Evolutionary conservation across 2,797 vertebrate species (phyloP).

Genomic region (Pterois miles): DNA sequence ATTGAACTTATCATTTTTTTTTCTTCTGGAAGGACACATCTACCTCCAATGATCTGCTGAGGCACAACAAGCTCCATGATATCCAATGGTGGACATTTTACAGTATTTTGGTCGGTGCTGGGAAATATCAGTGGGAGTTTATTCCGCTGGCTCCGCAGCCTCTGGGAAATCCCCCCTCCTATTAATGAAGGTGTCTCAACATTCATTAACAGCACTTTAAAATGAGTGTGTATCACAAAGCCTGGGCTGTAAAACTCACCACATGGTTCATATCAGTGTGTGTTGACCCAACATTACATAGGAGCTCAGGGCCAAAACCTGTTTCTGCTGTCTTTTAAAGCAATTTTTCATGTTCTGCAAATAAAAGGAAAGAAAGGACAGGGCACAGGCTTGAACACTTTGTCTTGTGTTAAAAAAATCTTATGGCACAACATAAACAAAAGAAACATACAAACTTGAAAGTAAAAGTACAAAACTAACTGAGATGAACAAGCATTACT

Average conservation of each 20-base stretch:
- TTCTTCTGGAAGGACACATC: not conserved
- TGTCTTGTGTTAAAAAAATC: no score
- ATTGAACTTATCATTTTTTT: slow-evolving; percentile 17
- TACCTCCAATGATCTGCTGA: not conserved
- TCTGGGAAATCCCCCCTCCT: slow-evolving; percentile 6
- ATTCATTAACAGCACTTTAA: slow-evolving; percentile 49
- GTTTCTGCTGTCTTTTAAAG: not conserved
- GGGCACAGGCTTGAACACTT: not conserved
- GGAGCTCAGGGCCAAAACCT: not conserved
- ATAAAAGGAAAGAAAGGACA: not conserved
- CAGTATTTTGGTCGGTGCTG: not conserved
- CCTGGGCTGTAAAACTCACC: slow-evolving; percentile 20
- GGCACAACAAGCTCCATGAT: not conserved
- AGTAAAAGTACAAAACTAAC: not conserved
- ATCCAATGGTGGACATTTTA: not conserved
- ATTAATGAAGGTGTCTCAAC: slow-evolving; percentile 22
- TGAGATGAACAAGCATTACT: not conserved
- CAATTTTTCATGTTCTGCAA: slow-evolving; percentile 5
- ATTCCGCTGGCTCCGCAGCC: not conserved
- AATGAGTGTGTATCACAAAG: slow-evolving; percentile 29
- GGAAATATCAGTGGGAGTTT: slow-evolving; percentile 12
- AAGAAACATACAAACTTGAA: not conserved
- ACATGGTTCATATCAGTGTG: slow-evolving; percentile 42
- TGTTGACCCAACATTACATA: slow-evolving; percentile 23
- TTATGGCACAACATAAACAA: no score